Percentiles rank a stretch among this genome's conserved stretches.
Conservation (phyloP, 2,797 vertebrate genomes). For the Chromobotia macracanthus region DNA sequence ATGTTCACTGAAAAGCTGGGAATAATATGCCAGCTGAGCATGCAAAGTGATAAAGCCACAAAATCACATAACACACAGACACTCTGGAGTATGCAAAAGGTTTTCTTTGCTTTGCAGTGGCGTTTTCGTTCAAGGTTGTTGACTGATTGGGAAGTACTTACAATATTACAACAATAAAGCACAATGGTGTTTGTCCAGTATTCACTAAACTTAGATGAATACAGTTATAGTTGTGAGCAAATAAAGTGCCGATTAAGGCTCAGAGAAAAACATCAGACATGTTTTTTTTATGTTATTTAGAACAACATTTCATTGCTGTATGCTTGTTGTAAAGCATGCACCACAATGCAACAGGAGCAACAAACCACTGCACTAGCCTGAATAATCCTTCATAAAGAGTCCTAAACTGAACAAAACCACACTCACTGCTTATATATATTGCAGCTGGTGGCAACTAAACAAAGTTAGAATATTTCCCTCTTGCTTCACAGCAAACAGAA, state of each 20-base stretch:
- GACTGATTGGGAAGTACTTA: not conserved
- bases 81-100: not conserved
- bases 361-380: not conserved
- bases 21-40: constrained; percentile 24
- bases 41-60: constrained; percentile 23
- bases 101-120: not conserved
- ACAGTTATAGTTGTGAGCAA: not conserved
- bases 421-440: constrained; percentile 5
- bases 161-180: not conserved
- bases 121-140: not conserved
- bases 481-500: constrained; percentile 31
- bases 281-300: not conserved
- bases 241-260: too few relatives aligned
- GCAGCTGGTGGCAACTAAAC: constrained; percentile 25
- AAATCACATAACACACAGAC: not conserved
- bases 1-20: constrained; percentile 10
- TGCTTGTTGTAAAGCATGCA: not conserved
- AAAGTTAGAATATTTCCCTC: constrained; percentile 14
- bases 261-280: not conserved
- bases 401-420: not conserved
- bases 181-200: not conserved
- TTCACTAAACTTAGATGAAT: not conserved
- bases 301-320: not conserved
- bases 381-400: not conserved
- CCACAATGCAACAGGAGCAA: not conserved